These are phyloP conservation scores for Mastomys coucha DNA, from an alignment of 2,113 vertebrate genomes.

Conservation along the genomic window DNA sequence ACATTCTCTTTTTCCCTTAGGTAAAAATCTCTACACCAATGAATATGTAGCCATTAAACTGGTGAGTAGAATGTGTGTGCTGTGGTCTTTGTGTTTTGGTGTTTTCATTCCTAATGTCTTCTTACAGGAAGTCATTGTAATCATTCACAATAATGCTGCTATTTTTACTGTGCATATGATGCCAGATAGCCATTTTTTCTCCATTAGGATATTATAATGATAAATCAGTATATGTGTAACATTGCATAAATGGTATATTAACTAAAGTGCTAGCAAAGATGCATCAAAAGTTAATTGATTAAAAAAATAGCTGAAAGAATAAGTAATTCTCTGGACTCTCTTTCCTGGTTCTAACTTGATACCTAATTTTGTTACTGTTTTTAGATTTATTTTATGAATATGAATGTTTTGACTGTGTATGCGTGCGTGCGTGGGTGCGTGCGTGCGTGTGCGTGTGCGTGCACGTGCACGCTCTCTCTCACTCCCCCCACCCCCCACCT, in stretches of 20 bases:
- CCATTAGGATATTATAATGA: neutral
- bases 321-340: conserved; percentile 36
- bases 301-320: conserved; percentile 46
- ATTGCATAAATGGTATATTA: conserved; percentile 36
- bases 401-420: neutral
- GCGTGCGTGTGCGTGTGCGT: neutral
- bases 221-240: conserved; percentile 7
- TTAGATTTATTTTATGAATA: neutral
- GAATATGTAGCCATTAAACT: conserved; percentile 99
- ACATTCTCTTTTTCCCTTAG: conserved; percentile 87
- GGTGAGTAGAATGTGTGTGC: conserved; percentile 90
- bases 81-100: conserved; percentile 61
- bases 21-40: conserved; percentile 99
- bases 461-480: neutral
- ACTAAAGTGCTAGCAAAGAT: conserved; percentile 28
- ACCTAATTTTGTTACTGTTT: neutral
- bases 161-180: conserved; percentile 25
- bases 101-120: conserved; percentile 27
- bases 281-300: conserved; percentile 45
- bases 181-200: conserved; percentile 42
- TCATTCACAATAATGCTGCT: conserved; percentile 49
- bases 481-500: no score
- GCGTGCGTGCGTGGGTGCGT: neutral
- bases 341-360: neutral
- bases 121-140: conserved; percentile 58